These are phyloP conservation scores for Hypomecis atomaria DNA, from an alignment of 2,888 invertebrate genomes.

Conservation along the genomic window DNA sequence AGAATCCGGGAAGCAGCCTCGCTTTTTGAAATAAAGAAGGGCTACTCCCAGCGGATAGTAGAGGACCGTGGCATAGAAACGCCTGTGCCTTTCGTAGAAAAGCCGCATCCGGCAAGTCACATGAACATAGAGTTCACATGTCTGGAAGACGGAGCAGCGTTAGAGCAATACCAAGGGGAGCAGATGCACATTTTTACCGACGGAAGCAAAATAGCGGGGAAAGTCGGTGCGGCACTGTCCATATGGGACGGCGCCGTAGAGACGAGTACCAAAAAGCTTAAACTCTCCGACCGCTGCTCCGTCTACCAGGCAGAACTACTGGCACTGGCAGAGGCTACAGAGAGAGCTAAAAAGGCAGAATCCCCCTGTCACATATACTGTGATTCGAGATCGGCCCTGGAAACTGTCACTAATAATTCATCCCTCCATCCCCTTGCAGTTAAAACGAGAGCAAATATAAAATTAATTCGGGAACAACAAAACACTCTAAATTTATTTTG, in stretches of 20 bases:
- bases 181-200: neutral
- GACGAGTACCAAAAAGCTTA: neutral
- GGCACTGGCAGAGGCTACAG: neutral
- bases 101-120: neutral
- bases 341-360: neutral
- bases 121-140: neutral
- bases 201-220: neutral
- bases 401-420: slow-evolving; percentile 5
- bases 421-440: slow-evolving; percentile 31
- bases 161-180: neutral
- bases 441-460: neutral
- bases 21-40: slow-evolving; percentile 6
- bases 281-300: no score
- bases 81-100: neutral
- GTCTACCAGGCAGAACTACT: neutral
- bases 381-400: slow-evolving; percentile 30
- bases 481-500: slow-evolving; percentile 24
- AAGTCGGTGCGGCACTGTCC: neutral
- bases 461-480: neutral
- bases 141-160: neutral
- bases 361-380: slow-evolving; percentile 13
- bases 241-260: neutral
- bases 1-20: slow-evolving; percentile 3
- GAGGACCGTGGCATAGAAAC: neutral
- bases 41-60: slow-evolving; percentile 1